A percentile compares a stretch with the other conserved stretches of the same genome.
Evolutionary conservation across 2,888 invertebrate genomes (phyloP).

Genomic region (Caenorhabditis sp.): DNA sequence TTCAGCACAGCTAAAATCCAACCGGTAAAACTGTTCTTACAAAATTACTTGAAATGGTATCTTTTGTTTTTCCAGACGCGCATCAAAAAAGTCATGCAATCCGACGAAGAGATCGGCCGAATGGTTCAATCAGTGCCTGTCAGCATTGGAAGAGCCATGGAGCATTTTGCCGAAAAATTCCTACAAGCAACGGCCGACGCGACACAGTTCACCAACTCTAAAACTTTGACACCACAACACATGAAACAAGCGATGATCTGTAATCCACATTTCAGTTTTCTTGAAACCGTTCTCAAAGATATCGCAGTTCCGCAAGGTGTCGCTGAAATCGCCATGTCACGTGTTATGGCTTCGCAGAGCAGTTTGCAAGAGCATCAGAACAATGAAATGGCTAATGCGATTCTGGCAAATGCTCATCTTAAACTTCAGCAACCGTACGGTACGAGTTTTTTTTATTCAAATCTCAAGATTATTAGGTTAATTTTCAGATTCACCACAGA

Average conservation of each 20-base stretch:
- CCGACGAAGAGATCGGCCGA: slow-evolving; percentile 98
- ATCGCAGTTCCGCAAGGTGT: slow-evolving; percentile 27
- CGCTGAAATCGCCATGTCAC: slow-evolving; percentile 12
- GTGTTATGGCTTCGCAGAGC: slow-evolving; percentile 21
- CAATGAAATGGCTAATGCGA: slow-evolving; percentile 15
- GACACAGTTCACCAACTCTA: slow-evolving; percentile 40
- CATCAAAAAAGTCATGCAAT: slow-evolving; percentile 99
- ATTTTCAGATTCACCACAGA: neutral
- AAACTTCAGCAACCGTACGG: slow-evolving; percentile 22
- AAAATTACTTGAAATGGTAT: neutral
- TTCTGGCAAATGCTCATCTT: slow-evolving; percentile 22
- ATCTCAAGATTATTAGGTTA: neutral
- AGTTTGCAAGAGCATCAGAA: slow-evolving; percentile 30
- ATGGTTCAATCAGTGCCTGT: slow-evolving; percentile 98
- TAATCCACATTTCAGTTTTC: slow-evolving; percentile 62
- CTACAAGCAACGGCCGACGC: slow-evolving; percentile 51
- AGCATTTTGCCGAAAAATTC: slow-evolving; percentile 69
- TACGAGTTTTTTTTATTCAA: neutral
- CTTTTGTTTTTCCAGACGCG: slow-evolving; percentile 73
- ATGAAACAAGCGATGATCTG: slow-evolving; percentile 61
- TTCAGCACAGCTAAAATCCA: slow-evolving; percentile 69
- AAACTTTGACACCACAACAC: slow-evolving; percentile 66
- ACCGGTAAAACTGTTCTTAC: slow-evolving; percentile 50
- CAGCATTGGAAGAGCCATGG: slow-evolving; percentile 78
- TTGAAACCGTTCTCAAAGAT: slow-evolving; percentile 59